These are phyloP conservation scores for Enteromius argenteus DNA, from an alignment of 2,797 vertebrate species.

Conservation along the genomic window DNA sequence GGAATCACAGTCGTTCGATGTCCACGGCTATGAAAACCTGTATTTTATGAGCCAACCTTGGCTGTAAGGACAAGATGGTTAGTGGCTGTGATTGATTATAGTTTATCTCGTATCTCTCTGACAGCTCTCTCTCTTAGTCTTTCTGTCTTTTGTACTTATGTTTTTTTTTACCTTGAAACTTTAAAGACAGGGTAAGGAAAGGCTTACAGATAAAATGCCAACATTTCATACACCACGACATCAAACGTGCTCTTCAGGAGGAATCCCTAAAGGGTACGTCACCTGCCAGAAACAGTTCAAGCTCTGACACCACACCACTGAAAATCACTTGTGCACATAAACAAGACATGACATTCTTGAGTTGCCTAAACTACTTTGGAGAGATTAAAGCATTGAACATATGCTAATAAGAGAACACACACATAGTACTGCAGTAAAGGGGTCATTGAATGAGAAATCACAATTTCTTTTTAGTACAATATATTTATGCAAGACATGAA, in stretches of 20 bases:
- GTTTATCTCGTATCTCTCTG: conserved; percentile 30
- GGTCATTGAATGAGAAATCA: neutral
- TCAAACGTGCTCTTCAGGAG: conserved; percentile 35
- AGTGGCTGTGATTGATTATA: conserved; percentile 28
- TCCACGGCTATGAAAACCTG: neutral
- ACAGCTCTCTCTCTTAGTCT: conserved; percentile 20
- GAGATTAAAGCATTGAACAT: conserved; percentile 20
- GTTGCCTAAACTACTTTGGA: neutral
- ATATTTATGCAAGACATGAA: neutral
- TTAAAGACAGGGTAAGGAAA: conserved; percentile 31
- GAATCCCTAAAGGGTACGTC: conserved; percentile 32
- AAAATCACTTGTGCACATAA: conserved; percentile 20
- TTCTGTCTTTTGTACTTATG: conserved; percentile 28
- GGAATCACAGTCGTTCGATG: neutral
- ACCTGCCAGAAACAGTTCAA: conserved; percentile 26
- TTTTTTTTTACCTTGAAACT: conserved; percentile 35
- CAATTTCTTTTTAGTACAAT: neutral
- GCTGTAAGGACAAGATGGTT: conserved; percentile 7
- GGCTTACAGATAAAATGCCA: conserved; percentile 26
- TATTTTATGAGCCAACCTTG: conserved; percentile 48
- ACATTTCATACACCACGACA: conserved; percentile 8
- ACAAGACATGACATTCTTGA: conserved; percentile 24
- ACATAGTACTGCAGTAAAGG: neutral
- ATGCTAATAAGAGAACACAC: conserved; percentile 11
- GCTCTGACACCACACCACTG: conserved; percentile 11